Percentiles rank a stretch among this genome's conserved stretches.
Evolutionary conservation across 2,113 vertebrate genomes (phyloP).

Genomic region (Anser brachyrhynchus): DNA sequence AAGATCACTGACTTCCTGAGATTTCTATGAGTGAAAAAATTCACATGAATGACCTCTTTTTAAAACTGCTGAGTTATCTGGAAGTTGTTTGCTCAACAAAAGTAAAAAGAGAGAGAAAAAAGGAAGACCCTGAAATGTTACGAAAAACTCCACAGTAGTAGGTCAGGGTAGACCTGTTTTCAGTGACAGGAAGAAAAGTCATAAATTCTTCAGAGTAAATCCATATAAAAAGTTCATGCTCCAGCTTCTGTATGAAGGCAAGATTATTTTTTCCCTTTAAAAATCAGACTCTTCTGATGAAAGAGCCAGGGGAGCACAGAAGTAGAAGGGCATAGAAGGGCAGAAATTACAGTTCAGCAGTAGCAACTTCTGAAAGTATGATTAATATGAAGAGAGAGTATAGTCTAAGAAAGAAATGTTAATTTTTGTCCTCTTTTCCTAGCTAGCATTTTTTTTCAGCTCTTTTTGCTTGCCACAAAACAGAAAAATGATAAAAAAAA

Average conservation of each 20-base stretch:
- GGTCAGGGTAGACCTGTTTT: background rate
- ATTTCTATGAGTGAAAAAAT: background rate
- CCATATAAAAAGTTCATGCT: background rate
- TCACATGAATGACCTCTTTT: background rate
- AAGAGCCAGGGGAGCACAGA: background rate
- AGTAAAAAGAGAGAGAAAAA: background rate
- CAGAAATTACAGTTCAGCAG: background rate
- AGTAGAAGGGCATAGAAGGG: background rate
- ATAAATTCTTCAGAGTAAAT: background rate
- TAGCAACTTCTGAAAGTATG: background rate
- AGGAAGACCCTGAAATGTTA: background rate
- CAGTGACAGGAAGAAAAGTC: background rate
- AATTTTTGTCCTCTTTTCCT: background rate
- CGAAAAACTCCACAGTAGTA: background rate
- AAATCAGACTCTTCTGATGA: background rate
- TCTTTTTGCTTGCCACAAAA: background rate
- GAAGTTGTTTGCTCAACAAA: background rate
- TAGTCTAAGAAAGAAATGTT: background rate
- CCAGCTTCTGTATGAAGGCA: background rate
- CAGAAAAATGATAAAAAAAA: background rate
- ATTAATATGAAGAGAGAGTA: background rate
- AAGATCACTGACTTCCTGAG: background rate
- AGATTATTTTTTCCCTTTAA: background rate
- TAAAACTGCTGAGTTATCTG: background rate
- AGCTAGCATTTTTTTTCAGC: background rate